Conservation (phyloP, 2,797 vertebrate genomes). For the Echeneis naucrates region DNA sequence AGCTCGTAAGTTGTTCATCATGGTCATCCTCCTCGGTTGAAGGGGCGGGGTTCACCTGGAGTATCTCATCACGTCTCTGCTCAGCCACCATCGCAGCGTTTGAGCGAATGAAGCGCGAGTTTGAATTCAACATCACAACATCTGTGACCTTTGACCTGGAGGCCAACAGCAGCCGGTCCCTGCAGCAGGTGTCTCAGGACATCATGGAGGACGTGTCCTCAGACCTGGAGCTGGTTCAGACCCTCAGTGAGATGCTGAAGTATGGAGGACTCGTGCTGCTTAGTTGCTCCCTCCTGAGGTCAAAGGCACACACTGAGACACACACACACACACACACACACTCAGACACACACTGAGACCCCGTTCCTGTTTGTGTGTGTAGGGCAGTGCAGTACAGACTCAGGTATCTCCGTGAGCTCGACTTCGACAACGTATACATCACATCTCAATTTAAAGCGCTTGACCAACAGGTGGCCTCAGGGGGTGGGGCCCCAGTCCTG, state of each 20-base stretch:
- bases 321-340: no score
- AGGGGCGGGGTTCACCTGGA: no score
- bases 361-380: constrained; percentile 9
- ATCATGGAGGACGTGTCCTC: constrained; percentile 82
- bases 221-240: constrained; percentile 65
- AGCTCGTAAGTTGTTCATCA: constrained; percentile 63
- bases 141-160: constrained; percentile 78
- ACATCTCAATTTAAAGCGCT: constrained; percentile 82
- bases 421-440: constrained; percentile 91
- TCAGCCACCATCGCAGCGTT: constrained; percentile 81
- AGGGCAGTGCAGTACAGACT: constrained; percentile 86
- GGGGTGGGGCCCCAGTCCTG: constrained; percentile 81
- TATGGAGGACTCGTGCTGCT: constrained; percentile 81
- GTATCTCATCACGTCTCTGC: background rate
- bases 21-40: no score
- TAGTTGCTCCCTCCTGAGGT: constrained; percentile 83
- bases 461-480: constrained; percentile 71
- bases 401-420: constrained; percentile 81
- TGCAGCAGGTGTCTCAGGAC: constrained; percentile 83
- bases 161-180: constrained; percentile 82
- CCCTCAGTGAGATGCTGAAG: constrained; percentile 66
- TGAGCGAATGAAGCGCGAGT: constrained; percentile 84
- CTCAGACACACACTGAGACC: no score
- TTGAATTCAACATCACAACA: constrained; percentile 89
- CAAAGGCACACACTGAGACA: constrained; percentile 45